These are phyloP conservation scores for Mechanitis mazaeus DNA, from an alignment of 2,888 invertebrate genomes.

Conservation along the genomic window DNA sequence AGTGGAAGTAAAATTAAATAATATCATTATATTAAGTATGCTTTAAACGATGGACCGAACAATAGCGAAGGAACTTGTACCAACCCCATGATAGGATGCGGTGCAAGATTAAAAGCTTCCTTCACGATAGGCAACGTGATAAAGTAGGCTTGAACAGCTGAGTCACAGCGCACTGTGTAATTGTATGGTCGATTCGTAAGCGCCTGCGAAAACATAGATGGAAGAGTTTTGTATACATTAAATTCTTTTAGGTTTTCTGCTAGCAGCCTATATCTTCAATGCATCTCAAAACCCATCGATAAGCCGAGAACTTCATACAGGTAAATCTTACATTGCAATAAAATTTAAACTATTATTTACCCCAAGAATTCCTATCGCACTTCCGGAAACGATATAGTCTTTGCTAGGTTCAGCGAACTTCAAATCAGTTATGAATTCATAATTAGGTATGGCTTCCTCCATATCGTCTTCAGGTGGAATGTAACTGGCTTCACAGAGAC, in stretches of 20 bases:
- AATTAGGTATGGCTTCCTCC: constrained; percentile 72
- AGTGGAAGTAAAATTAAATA: no score
- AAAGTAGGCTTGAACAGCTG: constrained; percentile 72
- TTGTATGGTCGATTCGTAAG: constrained; percentile 75
- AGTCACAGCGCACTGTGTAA: constrained; percentile 77
- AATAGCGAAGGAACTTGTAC: background rate
- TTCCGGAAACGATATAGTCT: constrained; percentile 78
- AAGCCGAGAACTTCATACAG: background rate
- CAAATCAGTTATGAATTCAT: constrained; percentile 70
- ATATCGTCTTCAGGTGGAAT: constrained; percentile 56
- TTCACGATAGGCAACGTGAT: constrained; percentile 56
- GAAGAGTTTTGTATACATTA: no score
- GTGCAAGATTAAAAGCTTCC: constrained; percentile 64
- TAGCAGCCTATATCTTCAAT: no score
- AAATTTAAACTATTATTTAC: constrained; percentile 35
- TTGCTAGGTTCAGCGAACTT: constrained; percentile 64
- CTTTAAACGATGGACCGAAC: no score
- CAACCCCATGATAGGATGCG: constrained; percentile 67
- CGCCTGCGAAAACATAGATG: constrained; percentile 37
- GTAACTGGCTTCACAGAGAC: constrained; percentile 61
- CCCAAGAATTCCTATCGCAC: constrained; percentile 78
- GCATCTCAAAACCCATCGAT: no score
- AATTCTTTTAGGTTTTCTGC: no score
- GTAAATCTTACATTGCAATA: background rate
- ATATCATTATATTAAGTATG: no score